These are phyloP conservation scores for Chloebia gouldiae DNA, from an alignment of 2,113 vertebrate genomes.

Conservation along the genomic window DNA sequence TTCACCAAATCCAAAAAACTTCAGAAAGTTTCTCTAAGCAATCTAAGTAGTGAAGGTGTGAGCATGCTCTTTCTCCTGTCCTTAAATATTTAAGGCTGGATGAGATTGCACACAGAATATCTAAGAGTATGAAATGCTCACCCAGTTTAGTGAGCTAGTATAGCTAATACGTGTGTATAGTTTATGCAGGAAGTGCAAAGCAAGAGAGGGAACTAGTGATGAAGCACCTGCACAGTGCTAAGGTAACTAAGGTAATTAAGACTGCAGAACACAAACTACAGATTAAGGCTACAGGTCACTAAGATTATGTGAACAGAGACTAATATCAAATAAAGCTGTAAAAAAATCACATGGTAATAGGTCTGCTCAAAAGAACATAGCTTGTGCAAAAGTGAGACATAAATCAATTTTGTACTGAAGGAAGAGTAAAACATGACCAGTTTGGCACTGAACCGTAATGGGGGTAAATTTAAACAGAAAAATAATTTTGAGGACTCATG, in stretches of 20 bases:
- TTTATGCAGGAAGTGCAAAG: not conserved
- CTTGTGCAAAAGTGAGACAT: not conserved
- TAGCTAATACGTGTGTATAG: not conserved
- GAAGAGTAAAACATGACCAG: not conserved
- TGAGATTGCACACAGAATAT: not conserved
- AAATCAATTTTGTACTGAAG: not conserved
- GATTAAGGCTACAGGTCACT: not conserved
- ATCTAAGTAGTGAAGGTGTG: not conserved
- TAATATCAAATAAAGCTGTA: not conserved
- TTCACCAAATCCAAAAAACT: not conserved
- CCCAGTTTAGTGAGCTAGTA: not conserved
- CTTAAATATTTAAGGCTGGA: not conserved
- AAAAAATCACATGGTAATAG: not conserved
- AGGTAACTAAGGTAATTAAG: not conserved
- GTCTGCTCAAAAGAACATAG: not conserved
- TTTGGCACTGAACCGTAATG: not conserved
- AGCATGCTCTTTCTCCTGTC: not conserved
- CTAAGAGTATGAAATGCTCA: not conserved
- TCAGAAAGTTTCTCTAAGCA: not conserved
- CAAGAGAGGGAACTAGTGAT: not conserved
- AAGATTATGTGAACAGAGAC: not conserved
- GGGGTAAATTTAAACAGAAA: not conserved
- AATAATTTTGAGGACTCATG: not conserved
- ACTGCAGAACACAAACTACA: not conserved
- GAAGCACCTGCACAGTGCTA: not conserved